Conservation (phyloP, 2,113 vertebrate genomes). For the Apeltes quadracus region DNA sequence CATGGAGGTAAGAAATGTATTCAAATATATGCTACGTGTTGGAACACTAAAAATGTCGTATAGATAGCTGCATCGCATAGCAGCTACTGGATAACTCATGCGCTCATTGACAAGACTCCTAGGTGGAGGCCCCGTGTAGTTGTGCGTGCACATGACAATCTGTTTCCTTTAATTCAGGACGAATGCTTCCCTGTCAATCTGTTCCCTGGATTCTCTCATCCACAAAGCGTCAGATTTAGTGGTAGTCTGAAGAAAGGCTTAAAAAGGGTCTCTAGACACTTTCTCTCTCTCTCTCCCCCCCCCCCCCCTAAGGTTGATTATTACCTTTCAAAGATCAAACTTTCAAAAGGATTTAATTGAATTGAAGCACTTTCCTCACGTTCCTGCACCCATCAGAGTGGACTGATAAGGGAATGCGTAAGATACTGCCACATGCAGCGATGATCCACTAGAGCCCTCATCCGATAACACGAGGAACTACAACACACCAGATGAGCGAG, state of each 20-base stretch:
- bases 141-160: neutral
- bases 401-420: neutral
- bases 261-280: no score
- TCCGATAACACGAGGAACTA: slow-evolving; percentile 12
- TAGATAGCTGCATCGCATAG: neutral
- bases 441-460: slow-evolving; percentile 54
- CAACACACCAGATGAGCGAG: slow-evolving; percentile 4
- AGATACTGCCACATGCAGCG: neutral
- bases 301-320: no score
- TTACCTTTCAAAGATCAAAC: no score
- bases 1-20: neutral
- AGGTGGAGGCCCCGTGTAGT: neutral
- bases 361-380: slow-evolving; percentile 8
- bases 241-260: no score
- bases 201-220: no score
- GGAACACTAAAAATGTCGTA: neutral
- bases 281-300: no score
- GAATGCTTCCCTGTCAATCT: slow-evolving; percentile 14
- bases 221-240: slow-evolving; percentile 38
- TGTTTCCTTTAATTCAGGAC: slow-evolving; percentile 19
- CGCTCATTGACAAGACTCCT: neutral
- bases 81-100: slow-evolving; percentile 7
- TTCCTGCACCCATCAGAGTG: neutral
- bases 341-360: slow-evolving; percentile 21
- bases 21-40: neutral